These are phyloP conservation scores for Cerastis leucographa DNA, from an alignment of 2,888 invertebrate genomes.

Conservation along the genomic window DNA sequence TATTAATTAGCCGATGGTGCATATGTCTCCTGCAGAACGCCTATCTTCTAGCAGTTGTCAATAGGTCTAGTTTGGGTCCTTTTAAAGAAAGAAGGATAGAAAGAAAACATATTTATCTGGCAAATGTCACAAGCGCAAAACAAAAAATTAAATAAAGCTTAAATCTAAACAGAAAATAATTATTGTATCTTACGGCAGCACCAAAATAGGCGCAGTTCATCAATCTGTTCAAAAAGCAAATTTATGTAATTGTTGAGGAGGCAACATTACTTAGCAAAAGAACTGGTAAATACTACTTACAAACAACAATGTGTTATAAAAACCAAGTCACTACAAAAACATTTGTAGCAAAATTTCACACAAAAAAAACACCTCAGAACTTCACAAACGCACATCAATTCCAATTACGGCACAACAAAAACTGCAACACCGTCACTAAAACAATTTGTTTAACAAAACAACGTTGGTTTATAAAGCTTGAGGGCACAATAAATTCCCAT, in stretches of 20 bases:
- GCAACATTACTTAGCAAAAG: background rate
- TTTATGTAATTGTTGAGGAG: background rate
- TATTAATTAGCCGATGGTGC: background rate
- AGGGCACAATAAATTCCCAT: conserved; percentile 41
- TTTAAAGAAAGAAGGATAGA: no score
- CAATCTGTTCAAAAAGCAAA: background rate
- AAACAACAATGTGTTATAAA: background rate
- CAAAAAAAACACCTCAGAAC: background rate
- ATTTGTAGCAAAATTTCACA: background rate
- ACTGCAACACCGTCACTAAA: conserved; percentile 31
- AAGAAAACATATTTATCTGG: no score
- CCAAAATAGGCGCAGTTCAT: no score
- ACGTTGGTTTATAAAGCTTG: conserved; percentile 19
- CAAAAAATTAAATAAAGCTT: no score
- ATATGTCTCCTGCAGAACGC: background rate
- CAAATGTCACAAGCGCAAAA: no score
- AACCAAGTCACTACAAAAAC: no score
- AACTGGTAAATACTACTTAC: background rate
- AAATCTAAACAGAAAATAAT: no score
- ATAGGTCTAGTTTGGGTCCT: no score
- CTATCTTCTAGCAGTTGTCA: background rate
- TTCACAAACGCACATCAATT: background rate
- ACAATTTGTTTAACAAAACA: conserved; percentile 40
- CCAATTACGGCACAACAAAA: conserved; percentile 25
- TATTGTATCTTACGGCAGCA: no score